phyloP scores from a whole-genome alignment of 2,797 vertebrate genomes.

The Tarsius wallacei region DNA sequence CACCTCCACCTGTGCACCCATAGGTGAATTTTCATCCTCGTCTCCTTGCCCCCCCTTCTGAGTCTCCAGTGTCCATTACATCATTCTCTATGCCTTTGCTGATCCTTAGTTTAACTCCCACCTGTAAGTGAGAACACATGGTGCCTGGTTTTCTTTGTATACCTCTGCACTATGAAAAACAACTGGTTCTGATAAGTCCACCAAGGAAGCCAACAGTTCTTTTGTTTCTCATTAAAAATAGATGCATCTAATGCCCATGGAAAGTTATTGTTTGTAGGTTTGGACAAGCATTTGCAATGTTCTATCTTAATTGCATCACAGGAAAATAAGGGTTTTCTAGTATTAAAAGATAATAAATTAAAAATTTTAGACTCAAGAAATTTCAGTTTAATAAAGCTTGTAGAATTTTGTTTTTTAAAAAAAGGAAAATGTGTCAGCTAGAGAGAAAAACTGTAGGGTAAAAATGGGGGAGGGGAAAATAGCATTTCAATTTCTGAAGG shows the following conservation, averaged over 20 bases:
- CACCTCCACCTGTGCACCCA: too few species aligned
- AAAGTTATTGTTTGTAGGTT: neutral
- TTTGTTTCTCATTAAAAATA: neutral
- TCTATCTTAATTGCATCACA: neutral
- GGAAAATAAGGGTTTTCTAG: neutral
- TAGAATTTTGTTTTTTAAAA: neutral
- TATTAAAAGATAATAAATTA: neutral
- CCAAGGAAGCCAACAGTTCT: neutral
- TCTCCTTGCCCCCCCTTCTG: too few species aligned
- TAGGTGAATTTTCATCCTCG: too few species aligned
- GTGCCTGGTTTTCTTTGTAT: neutral
- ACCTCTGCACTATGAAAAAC: neutral
- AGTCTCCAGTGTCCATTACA: too few species aligned
- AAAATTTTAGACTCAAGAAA: neutral
- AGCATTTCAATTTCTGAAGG: neutral
- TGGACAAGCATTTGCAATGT: neutral
- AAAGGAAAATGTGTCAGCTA: neutral
- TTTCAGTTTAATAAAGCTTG: neutral
- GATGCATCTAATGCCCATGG: neutral
- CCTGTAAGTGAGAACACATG: too few species aligned
- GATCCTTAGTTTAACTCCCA: too few species aligned
- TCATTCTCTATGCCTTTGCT: too few species aligned
- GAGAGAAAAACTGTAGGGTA: neutral
- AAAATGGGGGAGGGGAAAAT: accelerated
- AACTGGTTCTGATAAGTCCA: neutral